These are phyloP conservation scores for Eriosoma lanigerum DNA, from an alignment of 1,140 invertebrate genomes.

Conservation along the genomic window DNA sequence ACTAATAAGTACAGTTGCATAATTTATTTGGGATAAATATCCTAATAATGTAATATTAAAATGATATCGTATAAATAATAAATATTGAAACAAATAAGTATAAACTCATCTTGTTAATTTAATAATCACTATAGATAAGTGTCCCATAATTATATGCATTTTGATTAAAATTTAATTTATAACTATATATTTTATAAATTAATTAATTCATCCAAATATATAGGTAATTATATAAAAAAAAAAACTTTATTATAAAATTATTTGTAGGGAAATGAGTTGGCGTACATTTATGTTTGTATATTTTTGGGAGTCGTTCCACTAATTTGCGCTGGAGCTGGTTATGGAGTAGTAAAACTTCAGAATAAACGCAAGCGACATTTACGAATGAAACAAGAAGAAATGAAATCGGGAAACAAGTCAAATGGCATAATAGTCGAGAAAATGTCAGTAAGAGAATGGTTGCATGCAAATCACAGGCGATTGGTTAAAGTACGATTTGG, in stretches of 20 bases:
- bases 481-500: constrained; percentile 88
- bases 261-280: constrained; percentile 88
- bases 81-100: too few relatives aligned
- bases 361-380: constrained; percentile 78
- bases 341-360: constrained; percentile 88
- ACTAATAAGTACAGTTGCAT: too few relatives aligned
- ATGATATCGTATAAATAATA: too few relatives aligned
- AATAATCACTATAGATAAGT: too few relatives aligned
- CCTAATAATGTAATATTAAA: too few relatives aligned
- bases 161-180: too few relatives aligned
- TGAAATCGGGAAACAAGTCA: constrained; percentile 59
- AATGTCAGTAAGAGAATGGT: constrained; percentile 92
- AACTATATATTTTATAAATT: too few relatives aligned
- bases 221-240: too few relatives aligned
- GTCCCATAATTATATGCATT: too few relatives aligned
- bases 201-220: too few relatives aligned
- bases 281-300: constrained; percentile 93
- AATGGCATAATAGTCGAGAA: constrained; percentile 76
- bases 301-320: constrained; percentile 89
- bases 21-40: too few relatives aligned
- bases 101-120: too few relatives aligned
- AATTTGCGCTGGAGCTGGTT: constrained; percentile 85
- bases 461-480: constrained; percentile 89
- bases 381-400: constrained; percentile 75
- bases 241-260: neutral